phyloP scores from a whole-genome alignment of 2,797 vertebrate species.

The Neostethus bicornis region DNA sequence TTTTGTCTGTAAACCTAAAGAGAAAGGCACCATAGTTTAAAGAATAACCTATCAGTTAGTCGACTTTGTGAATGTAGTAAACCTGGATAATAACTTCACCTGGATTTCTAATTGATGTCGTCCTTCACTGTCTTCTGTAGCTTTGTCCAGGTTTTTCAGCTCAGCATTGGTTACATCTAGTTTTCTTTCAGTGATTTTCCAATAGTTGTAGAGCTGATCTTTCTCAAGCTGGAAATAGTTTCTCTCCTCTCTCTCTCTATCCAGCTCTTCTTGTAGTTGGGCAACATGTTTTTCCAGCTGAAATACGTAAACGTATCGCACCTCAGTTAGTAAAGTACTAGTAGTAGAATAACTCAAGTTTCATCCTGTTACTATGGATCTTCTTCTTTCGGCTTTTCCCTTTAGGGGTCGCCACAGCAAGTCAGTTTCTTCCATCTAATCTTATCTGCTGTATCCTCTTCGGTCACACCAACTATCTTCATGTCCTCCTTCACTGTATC shows the following conservation, averaged over 20 bases:
- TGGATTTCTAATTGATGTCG: constrained; percentile 90
- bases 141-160: constrained; percentile 82
- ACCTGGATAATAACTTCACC: constrained; percentile 68
- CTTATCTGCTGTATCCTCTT: no score
- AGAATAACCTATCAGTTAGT: not conserved
- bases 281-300: constrained; percentile 85
- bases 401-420: no score
- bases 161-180: constrained; percentile 85
- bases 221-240: constrained; percentile 92
- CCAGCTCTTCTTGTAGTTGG: constrained; percentile 84
- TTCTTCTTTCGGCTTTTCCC: no score
- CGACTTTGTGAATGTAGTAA: not conserved
- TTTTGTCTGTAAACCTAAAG: constrained; percentile 94
- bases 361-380: no score
- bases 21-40: not conserved
- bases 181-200: constrained; percentile 83
- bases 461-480: no score
- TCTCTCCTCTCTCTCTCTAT: constrained; percentile 87
- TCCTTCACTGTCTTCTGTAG: constrained; percentile 87
- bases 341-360: no score
- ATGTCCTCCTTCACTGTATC: no score
- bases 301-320: constrained; percentile 18
- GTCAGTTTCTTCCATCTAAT: no score
- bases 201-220: constrained; percentile 84
- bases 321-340: no score